A percentile compares a stretch with the other conserved stretches of the same genome.
Conservation (phyloP, 2,888 invertebrate genomes). For the Amblyjoppa proteus region DNA sequence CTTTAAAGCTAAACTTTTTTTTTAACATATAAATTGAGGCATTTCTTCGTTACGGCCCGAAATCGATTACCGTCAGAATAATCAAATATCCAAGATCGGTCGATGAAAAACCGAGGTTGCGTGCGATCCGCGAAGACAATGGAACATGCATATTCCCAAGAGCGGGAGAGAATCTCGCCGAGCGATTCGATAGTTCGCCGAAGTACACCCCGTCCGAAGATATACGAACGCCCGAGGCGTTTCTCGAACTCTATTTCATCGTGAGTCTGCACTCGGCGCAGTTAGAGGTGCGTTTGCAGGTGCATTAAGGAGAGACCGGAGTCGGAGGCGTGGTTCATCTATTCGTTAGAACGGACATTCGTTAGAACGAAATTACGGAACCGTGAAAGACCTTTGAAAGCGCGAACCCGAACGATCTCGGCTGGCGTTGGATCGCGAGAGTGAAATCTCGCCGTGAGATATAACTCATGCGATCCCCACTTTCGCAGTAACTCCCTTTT, state of each 20-base stretch:
- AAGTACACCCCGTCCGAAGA: slow-evolving; percentile 15
- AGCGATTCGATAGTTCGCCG: slow-evolving; percentile 33
- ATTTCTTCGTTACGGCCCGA: no score
- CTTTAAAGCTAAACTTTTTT: neutral
- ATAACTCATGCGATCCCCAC: slow-evolving; percentile 27
- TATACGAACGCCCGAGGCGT: slow-evolving; percentile 52
- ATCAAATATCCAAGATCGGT: neutral
- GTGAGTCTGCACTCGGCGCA: slow-evolving; percentile 32
- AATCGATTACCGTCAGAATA: neutral
- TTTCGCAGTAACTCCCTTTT: neutral
- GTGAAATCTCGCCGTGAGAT: slow-evolving; percentile 57
- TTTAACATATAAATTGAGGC: no score
- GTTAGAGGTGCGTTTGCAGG: slow-evolving; percentile 74
- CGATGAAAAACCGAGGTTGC: neutral
- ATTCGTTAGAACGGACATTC: slow-evolving; percentile 80
- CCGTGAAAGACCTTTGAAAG: slow-evolving; percentile 72
- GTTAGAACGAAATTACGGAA: slow-evolving; percentile 71
- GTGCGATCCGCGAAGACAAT: slow-evolving; percentile 57
- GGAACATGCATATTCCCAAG: slow-evolving; percentile 58
- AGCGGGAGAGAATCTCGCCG: slow-evolving; percentile 37
- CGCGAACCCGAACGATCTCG: slow-evolving; percentile 27
- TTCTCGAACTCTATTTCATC: slow-evolving; percentile 52
- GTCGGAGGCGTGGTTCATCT: slow-evolving; percentile 80
- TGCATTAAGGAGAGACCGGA: slow-evolving; percentile 72
- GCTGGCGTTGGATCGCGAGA: slow-evolving; percentile 57